A percentile compares a stretch with the other conserved stretches of the same genome.
These are phyloP conservation scores for Cataglyphis rosenhaueri DNA, from an alignment of 2,888 invertebrate species.

Conservation along the genomic window DNA sequence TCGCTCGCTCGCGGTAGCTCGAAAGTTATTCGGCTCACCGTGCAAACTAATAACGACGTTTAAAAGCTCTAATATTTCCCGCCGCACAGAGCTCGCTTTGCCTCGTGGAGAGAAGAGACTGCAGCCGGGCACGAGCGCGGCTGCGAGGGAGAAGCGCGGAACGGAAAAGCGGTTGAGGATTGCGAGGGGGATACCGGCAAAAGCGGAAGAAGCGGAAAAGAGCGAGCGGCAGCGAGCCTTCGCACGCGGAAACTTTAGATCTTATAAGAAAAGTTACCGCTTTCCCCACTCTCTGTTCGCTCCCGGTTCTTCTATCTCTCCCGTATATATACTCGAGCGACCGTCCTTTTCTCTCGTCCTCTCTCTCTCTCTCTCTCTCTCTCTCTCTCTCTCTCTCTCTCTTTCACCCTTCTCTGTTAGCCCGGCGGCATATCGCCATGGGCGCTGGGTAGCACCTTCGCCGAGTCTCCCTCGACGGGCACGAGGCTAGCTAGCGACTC, in stretches of 20 bases:
- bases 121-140: background rate
- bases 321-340: slow-evolving; percentile 58
- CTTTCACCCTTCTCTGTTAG: slow-evolving; percentile 27
- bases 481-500: slow-evolving; percentile 30
- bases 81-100: slow-evolving; percentile 66
- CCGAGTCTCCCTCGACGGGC: slow-evolving; percentile 15
- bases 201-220: slow-evolving; percentile 18
- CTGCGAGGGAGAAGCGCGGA: background rate
- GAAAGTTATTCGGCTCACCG: slow-evolving; percentile 79
- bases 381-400: slow-evolving; percentile 46
- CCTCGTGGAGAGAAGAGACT: slow-evolving; percentile 21
- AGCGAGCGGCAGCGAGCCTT: slow-evolving; percentile 68
- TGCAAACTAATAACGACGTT: slow-evolving; percentile 83
- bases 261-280: slow-evolving; percentile 84
- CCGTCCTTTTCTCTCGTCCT: slow-evolving; percentile 57
- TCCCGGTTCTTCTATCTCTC: slow-evolving; percentile 76
- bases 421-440: slow-evolving; percentile 16
- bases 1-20: slow-evolving; percentile 29
- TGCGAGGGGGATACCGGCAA: slow-evolving; percentile 38
- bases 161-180: background rate
- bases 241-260: slow-evolving; percentile 82
- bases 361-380: slow-evolving; percentile 52
- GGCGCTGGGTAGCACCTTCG: slow-evolving; percentile 39
- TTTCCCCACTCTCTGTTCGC: slow-evolving; percentile 62
- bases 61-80: slow-evolving; percentile 83